phyloP scores from a whole-genome alignment of 2,888 invertebrate species.

The Eucera pruinosa region DNA sequence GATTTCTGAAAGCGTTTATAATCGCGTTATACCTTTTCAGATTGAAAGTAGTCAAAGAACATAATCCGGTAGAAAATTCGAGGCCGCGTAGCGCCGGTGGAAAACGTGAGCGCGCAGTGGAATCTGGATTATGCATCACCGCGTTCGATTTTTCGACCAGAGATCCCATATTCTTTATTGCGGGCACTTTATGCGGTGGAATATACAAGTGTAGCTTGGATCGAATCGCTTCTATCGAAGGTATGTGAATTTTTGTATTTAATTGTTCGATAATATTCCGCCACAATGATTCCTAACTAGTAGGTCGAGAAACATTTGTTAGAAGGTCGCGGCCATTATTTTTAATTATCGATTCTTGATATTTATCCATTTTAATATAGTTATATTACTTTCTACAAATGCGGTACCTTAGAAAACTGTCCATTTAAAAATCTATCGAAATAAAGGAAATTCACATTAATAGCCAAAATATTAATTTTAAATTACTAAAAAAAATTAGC shows the following conservation, averaged over 20 bases:
- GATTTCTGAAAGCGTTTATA: neutral
- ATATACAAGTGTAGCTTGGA: conserved; percentile 81
- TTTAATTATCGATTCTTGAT: too few species aligned
- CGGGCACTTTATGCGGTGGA: conserved; percentile 82
- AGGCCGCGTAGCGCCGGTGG: conserved; percentile 81
- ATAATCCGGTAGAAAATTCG: conserved; percentile 80
- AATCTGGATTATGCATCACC: conserved; percentile 80
- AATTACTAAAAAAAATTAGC: too few species aligned
- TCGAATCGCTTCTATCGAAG: conserved; percentile 73
- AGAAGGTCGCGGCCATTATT: too few species aligned
- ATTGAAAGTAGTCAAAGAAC: conserved; percentile 80
- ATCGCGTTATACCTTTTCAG: conserved; percentile 54
- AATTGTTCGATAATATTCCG: neutral
- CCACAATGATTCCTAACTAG: too few species aligned
- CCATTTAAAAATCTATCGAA: too few species aligned
- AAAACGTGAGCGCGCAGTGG: conserved; percentile 78
- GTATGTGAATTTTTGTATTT: conserved; percentile 46
- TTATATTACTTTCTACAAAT: too few species aligned
- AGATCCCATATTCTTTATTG: conserved; percentile 76
- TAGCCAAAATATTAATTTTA: too few species aligned
- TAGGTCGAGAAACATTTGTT: too few species aligned
- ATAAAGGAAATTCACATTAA: too few species aligned
- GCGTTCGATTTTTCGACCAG: conserved; percentile 79
- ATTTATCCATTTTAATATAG: too few species aligned
- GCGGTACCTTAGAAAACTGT: too few species aligned